phyloP scores from a whole-genome alignment of 2,888 invertebrate species.

The Dynastes hyllus region DNA sequence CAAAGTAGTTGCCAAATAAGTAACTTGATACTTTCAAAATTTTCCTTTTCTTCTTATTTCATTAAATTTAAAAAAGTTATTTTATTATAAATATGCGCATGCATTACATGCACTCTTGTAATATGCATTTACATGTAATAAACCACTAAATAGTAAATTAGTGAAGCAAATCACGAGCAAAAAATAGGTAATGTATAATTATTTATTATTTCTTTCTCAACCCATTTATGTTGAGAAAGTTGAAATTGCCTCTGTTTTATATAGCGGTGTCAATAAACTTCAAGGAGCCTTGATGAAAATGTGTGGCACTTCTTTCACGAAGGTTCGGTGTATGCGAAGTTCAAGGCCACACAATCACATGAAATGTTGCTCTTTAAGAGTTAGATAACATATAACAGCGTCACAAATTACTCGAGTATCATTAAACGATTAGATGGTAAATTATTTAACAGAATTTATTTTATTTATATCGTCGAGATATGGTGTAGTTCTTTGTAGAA shows the following conservation, averaged over 20 bases:
- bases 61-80: too few relatives aligned
- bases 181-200: neutral
- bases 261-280: slow-evolving; percentile 16
- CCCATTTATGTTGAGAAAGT: slow-evolving; percentile 13
- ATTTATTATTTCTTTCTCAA: neutral
- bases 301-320: neutral
- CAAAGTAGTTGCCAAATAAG: too few relatives aligned
- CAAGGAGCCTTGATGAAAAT: slow-evolving; percentile 21
- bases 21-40: too few relatives aligned
- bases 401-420: neutral
- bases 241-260: neutral
- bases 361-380: neutral
- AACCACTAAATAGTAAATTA: neutral
- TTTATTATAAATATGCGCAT: too few relatives aligned
- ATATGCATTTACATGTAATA: too few relatives aligned
- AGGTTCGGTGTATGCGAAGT: slow-evolving; percentile 11
- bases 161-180: neutral
- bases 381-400: neutral
- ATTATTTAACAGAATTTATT: too few relatives aligned
- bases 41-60: too few relatives aligned
- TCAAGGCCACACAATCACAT: neutral
- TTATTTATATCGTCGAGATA: too few relatives aligned
- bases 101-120: too few relatives aligned
- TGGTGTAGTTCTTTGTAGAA: too few relatives aligned
- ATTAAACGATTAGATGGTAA: too few relatives aligned